phyloP scores from a whole-genome alignment of 2,113 vertebrate genomes.

The Pelecanoides urinatrix region DNA sequence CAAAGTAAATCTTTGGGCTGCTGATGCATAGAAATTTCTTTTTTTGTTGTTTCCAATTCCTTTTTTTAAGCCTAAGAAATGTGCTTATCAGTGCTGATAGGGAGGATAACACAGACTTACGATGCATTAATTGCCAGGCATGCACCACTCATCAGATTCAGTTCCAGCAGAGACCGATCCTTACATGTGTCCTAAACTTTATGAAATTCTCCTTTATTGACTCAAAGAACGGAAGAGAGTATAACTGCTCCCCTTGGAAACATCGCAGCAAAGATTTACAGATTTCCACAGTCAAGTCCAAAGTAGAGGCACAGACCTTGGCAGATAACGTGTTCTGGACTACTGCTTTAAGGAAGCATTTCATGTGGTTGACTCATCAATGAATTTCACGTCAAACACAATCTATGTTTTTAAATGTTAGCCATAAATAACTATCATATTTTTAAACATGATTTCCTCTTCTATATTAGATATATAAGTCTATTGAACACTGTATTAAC shows the following conservation, averaged over 20 bases:
- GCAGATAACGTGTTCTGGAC: fast-evolving
- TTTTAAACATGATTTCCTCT: not conserved
- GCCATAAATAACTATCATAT: not conserved
- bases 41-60: not conserved
- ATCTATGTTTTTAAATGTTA: not conserved
- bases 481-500: not conserved
- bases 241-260: not conserved
- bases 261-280: fast-evolving
- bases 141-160: not conserved
- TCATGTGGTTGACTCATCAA: not conserved
- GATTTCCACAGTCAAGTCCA: not conserved
- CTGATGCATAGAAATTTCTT: not conserved
- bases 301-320: not conserved
- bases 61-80: not conserved
- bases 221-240: not conserved
- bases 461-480: not conserved
- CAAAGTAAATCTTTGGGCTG: not conserved
- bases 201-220: not conserved
- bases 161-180: not conserved
- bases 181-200: fast-evolving
- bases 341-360: not conserved
- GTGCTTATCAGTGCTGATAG: not conserved
- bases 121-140: not conserved
- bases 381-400: not conserved
- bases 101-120: not conserved